Conservation (phyloP, 2,113 vertebrate genomes). For the Oncorhynchus mykiss region DNA sequence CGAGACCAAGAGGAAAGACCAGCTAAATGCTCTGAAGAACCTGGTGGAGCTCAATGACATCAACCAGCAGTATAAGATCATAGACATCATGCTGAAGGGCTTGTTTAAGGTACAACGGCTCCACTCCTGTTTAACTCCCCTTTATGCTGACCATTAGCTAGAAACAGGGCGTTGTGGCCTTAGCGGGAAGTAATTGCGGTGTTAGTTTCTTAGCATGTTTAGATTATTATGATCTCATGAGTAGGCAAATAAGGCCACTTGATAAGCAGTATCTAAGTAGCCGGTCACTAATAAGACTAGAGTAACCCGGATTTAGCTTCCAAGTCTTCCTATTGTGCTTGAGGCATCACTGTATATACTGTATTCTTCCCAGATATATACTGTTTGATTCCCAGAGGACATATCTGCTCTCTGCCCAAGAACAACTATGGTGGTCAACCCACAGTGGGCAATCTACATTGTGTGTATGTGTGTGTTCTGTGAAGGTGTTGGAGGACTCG, state of each 20-base stretch:
- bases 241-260: no score
- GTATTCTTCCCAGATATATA: no score
- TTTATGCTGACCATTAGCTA: no score
- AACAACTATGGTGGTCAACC: conserved; percentile 32
- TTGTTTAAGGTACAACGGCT: conserved; percentile 87
- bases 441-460: conserved; percentile 26
- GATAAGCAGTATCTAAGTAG: no score
- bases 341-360: background rate
- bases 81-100: conserved; percentile 98
- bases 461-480: conserved; percentile 26
- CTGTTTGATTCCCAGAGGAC: conserved; percentile 14
- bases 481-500: conserved; percentile 94
- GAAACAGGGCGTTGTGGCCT: background rate
- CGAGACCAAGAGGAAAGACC: conserved; percentile 95
- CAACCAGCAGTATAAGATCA: conserved; percentile 98
- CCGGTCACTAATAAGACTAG: no score
- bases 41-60: conserved; percentile 93
- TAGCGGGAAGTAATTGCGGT: no score
- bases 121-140: conserved; percentile 5
- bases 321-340: background rate
- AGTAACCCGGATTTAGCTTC: no score
- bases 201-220: background rate
- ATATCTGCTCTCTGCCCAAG: conserved; percentile 36
- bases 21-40: conserved; percentile 93
- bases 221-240: background rate